Evolutionary conservation across 2,113 vertebrate species (phyloP), one percentile per base, ranked within the genome.

Genomic region (Spea multiplicata): DNA sequence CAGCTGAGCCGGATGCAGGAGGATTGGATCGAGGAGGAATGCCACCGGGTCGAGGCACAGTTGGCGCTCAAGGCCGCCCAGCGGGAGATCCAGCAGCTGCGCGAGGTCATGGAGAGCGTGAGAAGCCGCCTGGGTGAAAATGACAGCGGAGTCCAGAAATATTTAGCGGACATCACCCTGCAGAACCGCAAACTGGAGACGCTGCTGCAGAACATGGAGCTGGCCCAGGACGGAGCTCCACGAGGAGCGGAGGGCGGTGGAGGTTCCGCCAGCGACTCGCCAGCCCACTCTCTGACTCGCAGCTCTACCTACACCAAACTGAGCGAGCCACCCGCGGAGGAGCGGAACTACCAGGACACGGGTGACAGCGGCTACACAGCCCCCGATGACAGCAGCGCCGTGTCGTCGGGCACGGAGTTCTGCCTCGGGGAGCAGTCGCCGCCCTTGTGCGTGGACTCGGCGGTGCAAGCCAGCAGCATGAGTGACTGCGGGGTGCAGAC

Each of bases 1-100:
- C 96, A 96, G 89, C 91, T 99, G 48, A 95, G 93, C 0, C 90
- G 95, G 82, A 99, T 99, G 97, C 97, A 99, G 84, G 97, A 99
- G 86, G 97, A 99, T 88, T 99, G 97, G 97, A 95, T 99, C 1
- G 97, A 99, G 88, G 97, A 99, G 88, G 97, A 99, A 72, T 99
- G 97, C 73, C 96, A 99, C 82, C 96, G 97, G 0, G 97, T 99
- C 83, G 97, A 99, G 82, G 97, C 97, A 6, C 97, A 99, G 87
- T 89, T 99, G 85, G 96, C 97, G 0, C 85, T 99, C 49, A 98
- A 99, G 84, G 95, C 98, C 64, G 96, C 97, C 0, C 94, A 96
- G 30, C 93, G 93, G 81, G 97, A 99, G 89, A 99, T 99, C 87
- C 94, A 95, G 85, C 95, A 98, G 89, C 95, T 99, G 69, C 96